Base-by-base conservation (phyloP, 1,140 invertebrate species). In the Drosophila azteca region DNA sequence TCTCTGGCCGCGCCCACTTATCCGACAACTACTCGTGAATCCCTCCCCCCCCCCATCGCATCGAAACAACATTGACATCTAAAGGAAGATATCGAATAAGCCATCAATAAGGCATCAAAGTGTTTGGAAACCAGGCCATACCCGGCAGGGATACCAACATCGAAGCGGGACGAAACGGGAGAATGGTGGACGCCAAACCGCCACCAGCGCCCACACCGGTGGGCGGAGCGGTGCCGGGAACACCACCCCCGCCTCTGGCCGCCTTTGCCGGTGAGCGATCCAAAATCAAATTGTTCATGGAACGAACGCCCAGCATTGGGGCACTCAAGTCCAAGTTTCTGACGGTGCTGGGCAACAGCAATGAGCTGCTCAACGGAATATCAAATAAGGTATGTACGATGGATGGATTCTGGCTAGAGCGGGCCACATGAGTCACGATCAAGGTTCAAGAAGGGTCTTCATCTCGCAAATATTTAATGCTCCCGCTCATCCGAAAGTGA, bases 271-370 rank as follows among this genome's bases (percentile, higher is more conserved):
- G 89, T 5, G 90, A 91, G 57, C 83, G 90, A 49, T 91, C 90
- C 6, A 91, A 91, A 77, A 91, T 93, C 52, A 92, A 92, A 83
- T 76, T 87, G 44, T 91, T 92, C 58, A 92, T 92, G 91, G 91
- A 84, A 26, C 79, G 91, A 3, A 92, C 92, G 1, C 92, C 92
- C 50, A 91, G 90, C 43, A 92, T 91, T 62, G 90, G 90, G 6
- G 87, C 92, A 43, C 69, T 92, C 11, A 92, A 92, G 70, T 91
- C 92, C 31, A 92, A 92, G 73, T 92, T 92, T 72, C 65, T 92
- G 46, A 92, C 92, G 5, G 92, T 92, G 49, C 75, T 92, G 17
- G 92, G 92, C 22, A 92, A 92, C 65, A 92, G 92, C 64, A 92
- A 92, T 45, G 92, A 92, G 65, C 77, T 92, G 50, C 85, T 92